Base-by-base conservation (phyloP, 2,888 invertebrate genomes). In the Amblyjoppa proteus region DNA sequence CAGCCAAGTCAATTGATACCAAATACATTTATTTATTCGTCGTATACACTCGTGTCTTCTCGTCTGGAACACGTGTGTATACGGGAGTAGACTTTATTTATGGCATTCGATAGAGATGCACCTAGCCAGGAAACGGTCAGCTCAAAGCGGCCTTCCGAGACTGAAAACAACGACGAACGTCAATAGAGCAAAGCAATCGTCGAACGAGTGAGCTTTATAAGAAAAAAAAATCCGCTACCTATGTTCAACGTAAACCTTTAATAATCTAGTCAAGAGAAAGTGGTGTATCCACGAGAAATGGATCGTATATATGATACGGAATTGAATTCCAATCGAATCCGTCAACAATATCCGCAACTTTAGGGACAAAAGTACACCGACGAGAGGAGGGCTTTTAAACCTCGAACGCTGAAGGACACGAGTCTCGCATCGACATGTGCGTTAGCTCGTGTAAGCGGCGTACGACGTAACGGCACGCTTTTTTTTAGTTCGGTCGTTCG, bases 141-240 rank as follows among this genome's bases (percentile, higher is more conserved):
- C 78, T 68, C 45, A 70, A 70, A 78, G 81, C 81, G 0, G 74
- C 66, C 66, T 81, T 73, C 77, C 81, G 69, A 78, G 74, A 79
- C 79, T 83, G 79, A 79, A 73, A 80, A 82, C 86, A 87, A 88
- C 83, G 87, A 86, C 84, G 78, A 85, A 85, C 75, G 87, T 87
- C 87, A 87, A 88, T 86, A 87, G 81, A 80, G 45, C 53, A 83
- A 84, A 80, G 80, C 85, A 87, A 87, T 87, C 84, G 86, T 61
- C 68, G 76, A 77, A 82, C 82, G 69, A 75, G 81, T 78, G 69
- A 78, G 73, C 74, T 83, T 79, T 49, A 71, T 2, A 64, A 20
- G 20, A 61, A 53, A 70, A 20, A 61, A 34, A 38, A 77, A 49
- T 31, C 28, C 56, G 69, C 69, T 56, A 41, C 34, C 61, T 73